Percentiles rank a stretch among this genome's conserved stretches.
Evolutionary conservation across 2,113 vertebrate genomes (phyloP).

Genomic region (Protobothrops mucrosquamatus): DNA sequence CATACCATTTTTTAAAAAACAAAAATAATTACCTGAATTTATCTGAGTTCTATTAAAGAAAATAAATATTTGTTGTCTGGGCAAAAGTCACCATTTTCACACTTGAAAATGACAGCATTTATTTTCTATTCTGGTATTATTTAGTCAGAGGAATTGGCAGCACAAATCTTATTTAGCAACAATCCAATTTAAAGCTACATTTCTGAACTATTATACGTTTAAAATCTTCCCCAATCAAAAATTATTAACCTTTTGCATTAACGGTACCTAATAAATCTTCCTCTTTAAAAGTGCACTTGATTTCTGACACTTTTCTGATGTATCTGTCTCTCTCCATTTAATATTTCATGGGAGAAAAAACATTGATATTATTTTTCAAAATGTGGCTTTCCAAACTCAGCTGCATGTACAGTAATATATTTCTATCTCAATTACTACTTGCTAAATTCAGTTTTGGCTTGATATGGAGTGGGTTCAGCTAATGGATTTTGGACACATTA

Average conservation of each 20-base stretch:
- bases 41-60: neutral
- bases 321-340: neutral
- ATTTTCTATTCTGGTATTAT: neutral
- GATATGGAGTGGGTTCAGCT: neutral
- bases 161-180: neutral
- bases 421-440: neutral
- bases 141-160: neutral
- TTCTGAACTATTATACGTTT: neutral
- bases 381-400: neutral
- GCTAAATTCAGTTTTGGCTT: neutral
- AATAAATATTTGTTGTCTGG: neutral
- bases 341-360: neutral
- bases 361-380: neutral
- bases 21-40: neutral
- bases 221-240: neutral
- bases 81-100: neutral
- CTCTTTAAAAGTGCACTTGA: neutral
- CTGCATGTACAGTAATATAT: neutral
- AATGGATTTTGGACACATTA: neutral
- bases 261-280: neutral
- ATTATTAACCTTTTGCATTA: neutral
- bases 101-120: neutral
- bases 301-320: neutral
- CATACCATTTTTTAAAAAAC: neutral
- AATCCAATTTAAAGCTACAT: neutral